phyloP scores from a whole-genome alignment of 1,140 invertebrate species.

The Euborellia annulipes region DNA sequence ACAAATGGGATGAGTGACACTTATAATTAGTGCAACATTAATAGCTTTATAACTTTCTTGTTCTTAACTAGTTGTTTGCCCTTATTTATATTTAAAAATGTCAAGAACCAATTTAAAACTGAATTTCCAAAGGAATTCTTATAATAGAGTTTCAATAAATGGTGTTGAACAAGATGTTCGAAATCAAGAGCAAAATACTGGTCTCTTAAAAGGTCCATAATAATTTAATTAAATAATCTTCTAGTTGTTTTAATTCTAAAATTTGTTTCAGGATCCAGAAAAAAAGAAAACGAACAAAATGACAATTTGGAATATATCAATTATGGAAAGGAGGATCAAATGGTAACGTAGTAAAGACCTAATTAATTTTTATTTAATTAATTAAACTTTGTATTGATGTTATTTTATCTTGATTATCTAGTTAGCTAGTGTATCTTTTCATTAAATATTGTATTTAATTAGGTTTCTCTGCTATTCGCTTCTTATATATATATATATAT shows the following conservation, averaged over 20 bases:
- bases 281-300: constrained; percentile 27
- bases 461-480: too few relatives aligned
- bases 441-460: too few relatives aligned
- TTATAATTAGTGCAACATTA: too few relatives aligned
- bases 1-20: too few relatives aligned
- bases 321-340: constrained; percentile 48
- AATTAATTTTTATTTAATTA: neutral
- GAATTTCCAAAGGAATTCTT: constrained; percentile 12
- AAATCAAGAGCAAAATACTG: constrained; percentile 23
- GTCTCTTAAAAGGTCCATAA: constrained; percentile 30
- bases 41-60: neutral
- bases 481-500: too few relatives aligned
- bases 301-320: constrained; percentile 40
- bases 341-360: constrained; percentile 34
- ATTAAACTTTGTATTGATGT: too few relatives aligned
- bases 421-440: too few relatives aligned
- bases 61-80: too few relatives aligned
- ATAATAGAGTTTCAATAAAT: constrained; percentile 11
- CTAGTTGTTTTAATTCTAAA: constrained; percentile 1
- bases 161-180: constrained; percentile 3
- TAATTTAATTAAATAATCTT: neutral
- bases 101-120: constrained; percentile 13
- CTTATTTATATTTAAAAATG: too few relatives aligned
- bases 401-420: too few relatives aligned
- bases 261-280: constrained; percentile 25